Evolutionary conservation across 1,140 invertebrate genomes (phyloP).

Genomic region (Psix sp.): DNA sequence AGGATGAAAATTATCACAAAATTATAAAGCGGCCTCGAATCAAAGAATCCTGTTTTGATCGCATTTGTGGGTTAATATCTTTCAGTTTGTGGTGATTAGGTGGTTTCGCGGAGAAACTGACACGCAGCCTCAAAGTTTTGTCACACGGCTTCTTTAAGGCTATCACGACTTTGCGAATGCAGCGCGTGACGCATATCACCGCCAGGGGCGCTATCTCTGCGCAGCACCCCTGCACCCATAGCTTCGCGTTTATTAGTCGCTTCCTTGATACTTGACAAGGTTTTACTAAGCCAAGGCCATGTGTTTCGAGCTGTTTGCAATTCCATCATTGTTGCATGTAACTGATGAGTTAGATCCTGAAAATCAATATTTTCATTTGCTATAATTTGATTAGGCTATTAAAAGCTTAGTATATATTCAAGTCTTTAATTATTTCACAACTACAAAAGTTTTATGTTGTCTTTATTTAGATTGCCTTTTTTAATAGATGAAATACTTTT

Average conservation of each 20-base stretch:
- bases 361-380: slow-evolving; percentile 34
- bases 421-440: too few species aligned
- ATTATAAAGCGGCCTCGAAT: too few species aligned
- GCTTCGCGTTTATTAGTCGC: slow-evolving; percentile 73
- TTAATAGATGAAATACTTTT: too few species aligned
- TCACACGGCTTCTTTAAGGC: slow-evolving; percentile 73
- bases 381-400: too few species aligned
- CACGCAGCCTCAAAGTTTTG: slow-evolving; percentile 40
- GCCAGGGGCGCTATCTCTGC: slow-evolving; percentile 72
- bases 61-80: too few species aligned
- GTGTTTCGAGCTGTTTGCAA: slow-evolving; percentile 86
- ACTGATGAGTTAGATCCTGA: slow-evolving; percentile 94
- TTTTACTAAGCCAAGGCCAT: slow-evolving; percentile 94
- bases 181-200: slow-evolving; percentile 70
- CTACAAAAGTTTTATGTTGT: too few species aligned
- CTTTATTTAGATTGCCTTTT: too few species aligned
- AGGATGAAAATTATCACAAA: too few species aligned
- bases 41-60: too few species aligned
- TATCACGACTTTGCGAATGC: slow-evolving; percentile 71
- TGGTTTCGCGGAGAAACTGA: slow-evolving; percentile 43
- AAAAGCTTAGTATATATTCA: too few species aligned
- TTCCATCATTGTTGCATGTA: slow-evolving; percentile 89
- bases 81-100: slow-evolving; percentile 20
- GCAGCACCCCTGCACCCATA: slow-evolving; percentile 61
- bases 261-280: slow-evolving; percentile 80